Conservation (phyloP, 2,113 vertebrate genomes). For the Scytalopus superciliaris region DNA sequence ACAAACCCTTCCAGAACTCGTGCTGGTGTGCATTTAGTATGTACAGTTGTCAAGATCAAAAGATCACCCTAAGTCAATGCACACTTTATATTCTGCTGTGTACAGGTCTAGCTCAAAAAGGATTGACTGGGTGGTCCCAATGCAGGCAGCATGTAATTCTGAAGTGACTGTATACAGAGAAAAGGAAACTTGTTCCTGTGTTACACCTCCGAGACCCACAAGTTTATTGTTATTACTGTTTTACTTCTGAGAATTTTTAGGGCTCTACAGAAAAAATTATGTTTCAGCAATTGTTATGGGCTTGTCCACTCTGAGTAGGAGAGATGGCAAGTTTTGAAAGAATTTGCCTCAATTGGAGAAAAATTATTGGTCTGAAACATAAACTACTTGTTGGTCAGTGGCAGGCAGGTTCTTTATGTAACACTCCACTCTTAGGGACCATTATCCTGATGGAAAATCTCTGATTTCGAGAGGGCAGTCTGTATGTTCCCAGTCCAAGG, state of each 20-base stretch:
- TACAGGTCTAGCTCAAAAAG: neutral
- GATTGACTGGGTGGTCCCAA: neutral
- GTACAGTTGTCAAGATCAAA: neutral
- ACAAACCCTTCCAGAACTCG: neutral
- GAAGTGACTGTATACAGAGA: neutral
- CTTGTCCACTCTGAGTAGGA: neutral
- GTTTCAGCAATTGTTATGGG: neutral
- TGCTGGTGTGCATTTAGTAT: neutral
- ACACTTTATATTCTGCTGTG: neutral
- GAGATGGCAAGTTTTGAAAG: neutral
- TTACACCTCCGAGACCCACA: neutral
- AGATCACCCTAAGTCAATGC: neutral
- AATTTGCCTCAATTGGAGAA: neutral
- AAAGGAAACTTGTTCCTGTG: neutral
- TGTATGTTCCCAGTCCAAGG: neutral
- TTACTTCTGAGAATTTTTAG: neutral
- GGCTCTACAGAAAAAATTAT: neutral
- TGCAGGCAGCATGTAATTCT: neutral
- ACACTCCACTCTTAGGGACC: neutral
- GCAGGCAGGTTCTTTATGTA: neutral
- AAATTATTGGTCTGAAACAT: neutral
- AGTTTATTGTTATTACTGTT: neutral
- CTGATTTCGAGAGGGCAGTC: neutral
- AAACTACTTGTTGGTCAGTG: neutral
- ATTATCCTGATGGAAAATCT: neutral